Evolutionary conservation across 1,140 invertebrate species (phyloP), one percentile per base, ranked within the genome.

Genomic region (Orchesella cincta): DNA sequence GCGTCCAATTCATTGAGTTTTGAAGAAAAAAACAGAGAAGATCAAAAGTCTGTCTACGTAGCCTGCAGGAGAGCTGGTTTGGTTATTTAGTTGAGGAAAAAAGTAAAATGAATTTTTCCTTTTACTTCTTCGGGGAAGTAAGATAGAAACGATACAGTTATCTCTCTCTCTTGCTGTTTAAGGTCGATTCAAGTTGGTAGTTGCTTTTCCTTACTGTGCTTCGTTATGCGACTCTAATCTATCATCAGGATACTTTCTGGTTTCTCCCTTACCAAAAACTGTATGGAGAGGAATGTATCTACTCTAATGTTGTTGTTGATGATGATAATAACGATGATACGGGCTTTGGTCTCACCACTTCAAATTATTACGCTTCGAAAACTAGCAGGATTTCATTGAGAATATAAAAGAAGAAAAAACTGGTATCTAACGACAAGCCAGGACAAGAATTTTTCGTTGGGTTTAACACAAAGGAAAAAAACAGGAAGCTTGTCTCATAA

Each of bases 41-140:
- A n/a, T n/a, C n/a, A n/a, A n/a, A n/a, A n/a, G n/a, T n/a, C n/a
- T n/a, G n/a, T n/a, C n/a, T n/a, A n/a, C n/a, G n/a, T 57, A 26
- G 54, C 54, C 54, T 57, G 23, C 54, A 57, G 54, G 54, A 3
- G 26, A 8, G 8, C 54, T 57, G 8, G n/a, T 23, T 57, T 57
- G n/a, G n/a, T n/a, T n/a, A n/a, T n/a, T n/a, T n/a, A n/a, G n/a
- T n/a, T n/a, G 23, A 3, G n/a, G 8, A 26, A 57, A 57, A 57
- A 57, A 26, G 14, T n/a, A 57, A 57, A 57, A 57, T 57, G 54
- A 57, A 57, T 57, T 57, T 57, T 57, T 57, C 54, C 26, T 57
- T 57, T 57, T n/a, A 57, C 14, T 57, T 23, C 54, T 57, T 57
- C 54, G 23, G 54, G 54, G 54, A 14, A 57, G 39, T 46, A 5